Evolutionary conservation across 2,888 invertebrate species (phyloP).

Genomic region (Drosophila kanekoi): DNA sequence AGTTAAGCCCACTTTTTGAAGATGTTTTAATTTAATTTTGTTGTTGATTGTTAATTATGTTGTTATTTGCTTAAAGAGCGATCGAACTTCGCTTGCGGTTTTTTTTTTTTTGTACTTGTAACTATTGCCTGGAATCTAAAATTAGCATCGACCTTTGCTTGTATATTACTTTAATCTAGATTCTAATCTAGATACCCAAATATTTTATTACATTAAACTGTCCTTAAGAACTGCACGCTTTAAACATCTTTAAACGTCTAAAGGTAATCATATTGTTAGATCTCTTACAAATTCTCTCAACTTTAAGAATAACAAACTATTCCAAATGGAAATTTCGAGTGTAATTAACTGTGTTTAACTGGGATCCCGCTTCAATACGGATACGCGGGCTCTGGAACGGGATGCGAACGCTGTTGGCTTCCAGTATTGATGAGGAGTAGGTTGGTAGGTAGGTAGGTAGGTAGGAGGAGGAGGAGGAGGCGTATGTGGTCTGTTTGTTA

Average conservation of each 20-base stretch:
- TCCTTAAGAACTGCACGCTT: constrained; percentile 31
- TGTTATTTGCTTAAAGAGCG: constrained; percentile 4
- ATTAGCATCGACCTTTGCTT: constrained; percentile 42
- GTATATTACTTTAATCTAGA: constrained; percentile 35
- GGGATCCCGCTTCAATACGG: background rate
- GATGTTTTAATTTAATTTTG: too few species aligned
- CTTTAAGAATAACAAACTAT: constrained; percentile 24
- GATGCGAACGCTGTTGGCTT: constrained; percentile 4
- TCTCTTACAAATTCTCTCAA: constrained; percentile 3
- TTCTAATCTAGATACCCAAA: constrained; percentile 45
- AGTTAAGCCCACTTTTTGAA: background rate
- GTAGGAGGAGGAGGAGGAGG: background rate
- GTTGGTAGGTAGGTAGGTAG: too few species aligned
- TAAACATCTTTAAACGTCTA: constrained; percentile 16
- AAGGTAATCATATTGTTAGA: constrained; percentile 13
- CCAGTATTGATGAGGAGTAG: background rate
- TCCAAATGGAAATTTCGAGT: constrained; percentile 17
- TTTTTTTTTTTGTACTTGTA: constrained; percentile 31
- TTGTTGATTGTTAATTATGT: background rate
- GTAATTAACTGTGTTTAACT: background rate
- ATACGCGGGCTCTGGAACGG: background rate
- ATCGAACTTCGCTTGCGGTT: constrained; percentile 22
- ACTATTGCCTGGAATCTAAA: constrained; percentile 63
- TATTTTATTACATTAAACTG: constrained; percentile 27
- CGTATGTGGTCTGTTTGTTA: constrained; percentile 17